phyloP scores from a whole-genome alignment of 2,888 invertebrate species.

The Ormyrus labotus region DNA sequence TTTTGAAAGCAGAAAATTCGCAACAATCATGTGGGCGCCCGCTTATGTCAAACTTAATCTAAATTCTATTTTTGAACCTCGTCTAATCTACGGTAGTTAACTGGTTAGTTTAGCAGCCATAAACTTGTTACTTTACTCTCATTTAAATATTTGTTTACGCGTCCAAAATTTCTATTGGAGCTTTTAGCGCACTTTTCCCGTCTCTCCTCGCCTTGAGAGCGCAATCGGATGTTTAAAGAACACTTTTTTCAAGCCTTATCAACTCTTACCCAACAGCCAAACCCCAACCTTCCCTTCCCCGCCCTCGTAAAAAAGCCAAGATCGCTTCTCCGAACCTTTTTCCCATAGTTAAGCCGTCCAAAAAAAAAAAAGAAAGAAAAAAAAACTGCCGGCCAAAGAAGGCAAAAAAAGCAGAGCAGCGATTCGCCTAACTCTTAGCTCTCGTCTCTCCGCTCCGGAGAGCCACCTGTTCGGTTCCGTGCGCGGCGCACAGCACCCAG shows the following conservation, averaged over 20 bases:
- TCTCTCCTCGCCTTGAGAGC: no score
- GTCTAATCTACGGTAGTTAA: constrained; percentile 27
- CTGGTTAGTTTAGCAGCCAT: no score
- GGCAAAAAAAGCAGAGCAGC: background rate
- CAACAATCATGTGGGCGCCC: constrained; percentile 36
- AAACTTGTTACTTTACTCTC: no score
- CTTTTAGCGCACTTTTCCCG: no score
- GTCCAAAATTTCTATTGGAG: no score
- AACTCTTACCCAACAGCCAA: no score
- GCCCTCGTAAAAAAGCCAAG: no score
- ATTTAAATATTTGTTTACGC: no score
- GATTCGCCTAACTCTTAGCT: background rate
- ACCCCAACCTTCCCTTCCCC: no score
- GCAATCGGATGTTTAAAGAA: no score
- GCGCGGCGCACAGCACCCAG: background rate
- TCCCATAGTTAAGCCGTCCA: background rate
- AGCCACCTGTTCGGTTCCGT: constrained; percentile 37
- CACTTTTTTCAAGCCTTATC: no score
- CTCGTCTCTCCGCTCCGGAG: background rate
- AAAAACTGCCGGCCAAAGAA: background rate
- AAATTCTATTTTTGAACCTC: constrained; percentile 23
- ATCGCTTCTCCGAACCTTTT: background rate
- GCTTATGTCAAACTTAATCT: constrained; percentile 18
- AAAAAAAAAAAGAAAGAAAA: background rate
- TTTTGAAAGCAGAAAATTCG: background rate